Base-by-base conservation (phyloP, 2,113 vertebrate species). In the Oenanthe melanoleuca region DNA sequence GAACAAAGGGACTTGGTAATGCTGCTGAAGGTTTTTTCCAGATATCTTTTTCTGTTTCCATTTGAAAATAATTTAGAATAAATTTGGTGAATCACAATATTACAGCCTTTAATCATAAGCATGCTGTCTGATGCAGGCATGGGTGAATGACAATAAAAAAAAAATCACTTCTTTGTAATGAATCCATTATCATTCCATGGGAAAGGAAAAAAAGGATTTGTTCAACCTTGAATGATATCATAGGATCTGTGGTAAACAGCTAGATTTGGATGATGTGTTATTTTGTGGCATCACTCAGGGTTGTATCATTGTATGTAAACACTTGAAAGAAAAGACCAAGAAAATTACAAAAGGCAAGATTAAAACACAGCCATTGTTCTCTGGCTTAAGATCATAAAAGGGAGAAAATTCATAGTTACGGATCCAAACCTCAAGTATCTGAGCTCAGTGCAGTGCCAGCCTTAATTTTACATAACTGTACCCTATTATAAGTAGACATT, bases 371-470 rank as follows among this genome's bases (percentile, higher is more conserved):
- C 70, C 81, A 95, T 96, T 96, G 90, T 95, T 97, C 79, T 94
- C 90, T 96, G 94, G 93, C 92, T 88, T 66, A 65, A 81, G 90
- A 97, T 97, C 95, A 96, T 92, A 95, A 91, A 95, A 86, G 47
- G 87, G 95, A 95, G 86, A 86, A 93, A 96, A 95, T 95, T 95
- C 94, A 70, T 88, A 94, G 89, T 89, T 93, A 95, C 89, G 80
- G 31, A 92, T 89, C 96, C 93, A 97, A 89, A 92, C 94, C 94
- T 97, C 96, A 97, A 96, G 47, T 93, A 95, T 97, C 81, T 96
- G 80, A 93, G 86, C 91, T 70, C 82, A 86, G 4, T 47, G 31
- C 77, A 72, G 49, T 95, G 94, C 93, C 92, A 97, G 65, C 79
- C 92, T 96, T 96, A 88, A 85, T 94, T 97, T 97, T 97, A 97